These are phyloP conservation scores for Argyrosomus regius DNA, from an alignment of 2,797 vertebrate genomes.

Conservation along the genomic window DNA sequence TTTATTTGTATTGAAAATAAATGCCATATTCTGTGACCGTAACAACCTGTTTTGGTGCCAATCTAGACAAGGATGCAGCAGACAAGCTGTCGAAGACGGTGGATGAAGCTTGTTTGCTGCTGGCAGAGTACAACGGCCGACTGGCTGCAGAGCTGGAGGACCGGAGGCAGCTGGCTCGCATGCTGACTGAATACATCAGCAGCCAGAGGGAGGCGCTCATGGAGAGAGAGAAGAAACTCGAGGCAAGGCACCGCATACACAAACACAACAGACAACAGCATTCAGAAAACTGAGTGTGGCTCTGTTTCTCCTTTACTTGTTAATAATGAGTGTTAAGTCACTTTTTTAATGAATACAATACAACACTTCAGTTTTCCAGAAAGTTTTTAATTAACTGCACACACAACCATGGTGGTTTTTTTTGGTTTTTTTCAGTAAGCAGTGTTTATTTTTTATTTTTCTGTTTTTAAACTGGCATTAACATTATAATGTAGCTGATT, in stretches of 20 bases:
- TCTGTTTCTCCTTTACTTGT: neutral
- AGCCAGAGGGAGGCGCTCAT: conserved; percentile 95
- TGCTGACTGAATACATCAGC: conserved; percentile 97
- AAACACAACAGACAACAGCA: neutral
- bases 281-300: neutral
- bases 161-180: conserved; percentile 95
- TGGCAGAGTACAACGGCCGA: conserved; percentile 97
- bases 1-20: neutral
- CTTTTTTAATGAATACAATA: neutral
- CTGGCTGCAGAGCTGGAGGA: conserved; percentile 98
- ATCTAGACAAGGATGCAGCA: conserved; percentile 95
- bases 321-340: neutral
- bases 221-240: conserved; percentile 97
- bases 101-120: conserved; percentile 96
- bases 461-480: neutral
- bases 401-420: too few species aligned
- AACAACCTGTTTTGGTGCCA: neutral
- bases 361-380: neutral
- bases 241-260: conserved; percentile 80
- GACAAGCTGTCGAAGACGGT: conserved; percentile 97
- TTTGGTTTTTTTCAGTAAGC: neutral
- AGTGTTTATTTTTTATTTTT: neutral
- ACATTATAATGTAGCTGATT: neutral
- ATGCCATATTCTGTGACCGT: neutral
- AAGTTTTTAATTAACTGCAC: too few species aligned